Conservation (phyloP, 1,140 invertebrate genomes). For the Drosophila asahinai region DNA sequence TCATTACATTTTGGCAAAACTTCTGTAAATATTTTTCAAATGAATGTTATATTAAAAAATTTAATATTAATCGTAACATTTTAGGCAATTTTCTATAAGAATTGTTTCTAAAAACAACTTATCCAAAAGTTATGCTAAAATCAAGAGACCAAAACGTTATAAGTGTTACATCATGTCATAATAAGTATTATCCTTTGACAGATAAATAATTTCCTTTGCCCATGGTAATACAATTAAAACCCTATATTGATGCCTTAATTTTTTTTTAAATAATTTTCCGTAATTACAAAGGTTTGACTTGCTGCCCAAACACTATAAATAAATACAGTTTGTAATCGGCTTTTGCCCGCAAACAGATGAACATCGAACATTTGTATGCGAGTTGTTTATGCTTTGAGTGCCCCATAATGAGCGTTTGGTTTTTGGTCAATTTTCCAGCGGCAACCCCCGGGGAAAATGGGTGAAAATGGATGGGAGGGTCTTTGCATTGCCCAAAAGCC, state of each 20-base stretch:
- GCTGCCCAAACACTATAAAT: not conserved
- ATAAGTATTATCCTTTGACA: too few relatives aligned
- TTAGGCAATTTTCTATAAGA: too few relatives aligned
- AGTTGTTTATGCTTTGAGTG: not conserved
- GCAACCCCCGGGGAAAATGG: not conserved
- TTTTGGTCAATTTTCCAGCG: conserved; percentile 8
- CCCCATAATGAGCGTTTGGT: conserved; percentile 12
- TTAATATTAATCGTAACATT: too few relatives aligned
- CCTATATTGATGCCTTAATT: too few relatives aligned
- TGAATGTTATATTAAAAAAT: too few relatives aligned
- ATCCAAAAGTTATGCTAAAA: too few relatives aligned
- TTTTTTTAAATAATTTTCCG: not conserved
- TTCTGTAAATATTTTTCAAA: too few relatives aligned
- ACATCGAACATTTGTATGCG: not conserved
- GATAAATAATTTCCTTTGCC: not conserved
- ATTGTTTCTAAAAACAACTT: too few relatives aligned
- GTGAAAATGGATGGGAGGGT: not conserved
- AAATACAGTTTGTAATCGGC: conserved; percentile 29
- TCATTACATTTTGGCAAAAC: too few relatives aligned
- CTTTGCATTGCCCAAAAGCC: not conserved
- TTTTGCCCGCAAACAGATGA: conserved; percentile 14
- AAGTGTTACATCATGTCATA: too few relatives aligned
- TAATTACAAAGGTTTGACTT: conserved; percentile 3
- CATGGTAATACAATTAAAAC: not conserved
- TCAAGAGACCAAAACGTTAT: too few relatives aligned